Conservation (phyloP, 1,140 invertebrate genomes). For the Andrena cerasifolii region DNA sequence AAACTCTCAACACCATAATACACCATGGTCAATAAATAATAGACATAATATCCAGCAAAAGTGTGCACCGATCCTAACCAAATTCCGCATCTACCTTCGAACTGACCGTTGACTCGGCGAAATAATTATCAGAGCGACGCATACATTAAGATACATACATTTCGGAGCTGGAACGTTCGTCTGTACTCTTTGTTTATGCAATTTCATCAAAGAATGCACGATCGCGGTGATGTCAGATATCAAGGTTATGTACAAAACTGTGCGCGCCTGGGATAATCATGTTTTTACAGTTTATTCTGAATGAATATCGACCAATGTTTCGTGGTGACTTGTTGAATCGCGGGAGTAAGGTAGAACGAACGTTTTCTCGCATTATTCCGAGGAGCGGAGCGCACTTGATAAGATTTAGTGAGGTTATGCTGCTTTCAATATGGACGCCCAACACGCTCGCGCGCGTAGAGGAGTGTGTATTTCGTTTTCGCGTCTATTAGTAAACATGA, state of each 20-base stretch:
- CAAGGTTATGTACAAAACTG: constrained; percentile 18
- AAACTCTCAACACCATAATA: too few species aligned
- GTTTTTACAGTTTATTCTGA: neutral
- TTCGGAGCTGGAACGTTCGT: too few species aligned
- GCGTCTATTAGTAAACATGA: constrained; percentile 29
- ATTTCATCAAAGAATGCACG: constrained; percentile 7
- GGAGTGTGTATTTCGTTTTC: constrained; percentile 1
- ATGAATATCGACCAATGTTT: neutral
- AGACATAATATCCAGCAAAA: neutral
- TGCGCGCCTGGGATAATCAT: neutral
- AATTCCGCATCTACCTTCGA: neutral
- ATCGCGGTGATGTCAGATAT: constrained; percentile 15
- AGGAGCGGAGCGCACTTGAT: neutral
- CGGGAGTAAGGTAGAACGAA: neutral
- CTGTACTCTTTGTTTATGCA: constrained; percentile 28
- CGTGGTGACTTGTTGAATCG: neutral
- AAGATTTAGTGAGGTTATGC: constrained; percentile 51
- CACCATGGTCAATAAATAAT: neutral
- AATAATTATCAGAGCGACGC: neutral
- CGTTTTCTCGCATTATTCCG: neutral
- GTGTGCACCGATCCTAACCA: neutral
- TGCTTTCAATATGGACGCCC: constrained; percentile 33
- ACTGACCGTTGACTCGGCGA: neutral
- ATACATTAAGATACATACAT: constrained; percentile 1
- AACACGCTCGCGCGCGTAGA: neutral